Evolutionary conservation across 2,888 invertebrate species (phyloP).

Genomic region (Icerya purchasi): DNA sequence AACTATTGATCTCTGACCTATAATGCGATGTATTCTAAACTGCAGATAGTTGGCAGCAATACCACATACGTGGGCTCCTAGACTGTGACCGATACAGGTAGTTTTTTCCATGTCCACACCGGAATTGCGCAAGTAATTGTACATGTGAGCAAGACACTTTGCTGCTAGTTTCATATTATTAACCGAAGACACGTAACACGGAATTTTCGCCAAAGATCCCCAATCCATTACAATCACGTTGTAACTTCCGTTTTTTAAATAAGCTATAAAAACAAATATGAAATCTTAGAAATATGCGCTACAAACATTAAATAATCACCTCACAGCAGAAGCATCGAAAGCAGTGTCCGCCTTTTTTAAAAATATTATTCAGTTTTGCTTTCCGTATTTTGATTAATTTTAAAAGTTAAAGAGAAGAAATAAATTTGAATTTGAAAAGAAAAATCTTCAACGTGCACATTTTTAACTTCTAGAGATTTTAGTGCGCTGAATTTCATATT

Average conservation of each 20-base stretch:
- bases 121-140: constrained; percentile 38
- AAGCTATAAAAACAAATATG: constrained; percentile 30
- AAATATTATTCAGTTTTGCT: background rate
- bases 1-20: too few species aligned
- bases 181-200: constrained; percentile 45
- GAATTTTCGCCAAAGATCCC: constrained; percentile 50
- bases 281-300: background rate
- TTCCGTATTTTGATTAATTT: too few species aligned
- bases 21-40: constrained; percentile 48
- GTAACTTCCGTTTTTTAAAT: constrained; percentile 46
- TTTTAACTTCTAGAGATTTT: too few species aligned
- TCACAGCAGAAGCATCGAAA: too few species aligned
- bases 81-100: constrained; percentile 48
- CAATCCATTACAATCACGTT: constrained; percentile 59
- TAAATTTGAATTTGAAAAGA: too few species aligned
- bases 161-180: constrained; percentile 51
- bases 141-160: constrained; percentile 41
- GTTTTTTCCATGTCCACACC: constrained; percentile 39
- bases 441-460: too few species aligned
- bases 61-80: constrained; percentile 56
- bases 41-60: constrained; percentile 47
- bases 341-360: background rate
- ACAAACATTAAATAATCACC: background rate
- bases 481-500: too few species aligned
- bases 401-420: too few species aligned